Conservation (phyloP, 2,797 vertebrate genomes). For the Phalloptychus januarius region DNA sequence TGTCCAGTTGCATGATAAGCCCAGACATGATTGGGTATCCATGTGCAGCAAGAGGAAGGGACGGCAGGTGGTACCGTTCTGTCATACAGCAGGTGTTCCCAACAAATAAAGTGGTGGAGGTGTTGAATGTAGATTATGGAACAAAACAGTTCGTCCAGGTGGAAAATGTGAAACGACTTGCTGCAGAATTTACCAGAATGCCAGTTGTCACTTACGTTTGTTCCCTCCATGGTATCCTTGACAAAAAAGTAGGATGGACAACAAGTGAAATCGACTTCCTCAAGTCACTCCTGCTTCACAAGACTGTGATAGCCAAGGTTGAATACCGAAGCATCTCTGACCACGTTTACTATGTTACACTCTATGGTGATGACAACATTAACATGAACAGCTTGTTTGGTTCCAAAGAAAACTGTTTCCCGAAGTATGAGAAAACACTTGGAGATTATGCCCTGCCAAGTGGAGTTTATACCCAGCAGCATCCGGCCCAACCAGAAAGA, state of each 20-base stretch:
- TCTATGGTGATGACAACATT: conserved; percentile 85
- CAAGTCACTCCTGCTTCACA: conserved; percentile 82
- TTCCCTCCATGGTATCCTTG: conserved; percentile 86
- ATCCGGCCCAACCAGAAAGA: conserved; percentile 18
- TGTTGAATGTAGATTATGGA: conserved; percentile 91
- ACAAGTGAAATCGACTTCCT: conserved; percentile 79
- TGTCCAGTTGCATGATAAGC: conserved; percentile 52
- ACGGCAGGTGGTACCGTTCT: conserved; percentile 89
- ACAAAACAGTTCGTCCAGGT: conserved; percentile 84
- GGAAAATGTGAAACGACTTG: conserved; percentile 81
- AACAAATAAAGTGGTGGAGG: conserved; percentile 77
- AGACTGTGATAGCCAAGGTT: conserved; percentile 85
- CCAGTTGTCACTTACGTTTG: conserved; percentile 92
- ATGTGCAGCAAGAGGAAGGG: conserved; percentile 86
- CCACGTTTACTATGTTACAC: conserved; percentile 87
- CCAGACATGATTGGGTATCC: conserved; percentile 84
- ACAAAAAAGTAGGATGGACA: conserved; percentile 87
- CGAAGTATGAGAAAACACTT: conserved; percentile 59
- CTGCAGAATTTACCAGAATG: conserved; percentile 88
- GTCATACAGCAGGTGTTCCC: conserved; percentile 79
- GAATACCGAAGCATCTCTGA: conserved; percentile 88
- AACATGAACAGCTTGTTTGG: conserved; percentile 87
- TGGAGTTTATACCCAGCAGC: conserved; percentile 16
- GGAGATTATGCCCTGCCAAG: conserved; percentile 47
- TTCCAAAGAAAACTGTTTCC: conserved; percentile 65